Percentiles rank a stretch among this genome's conserved stretches.
phyloP scores from a whole-genome alignment of 2,888 invertebrate genomes.

The Drosophila formosana region DNA sequence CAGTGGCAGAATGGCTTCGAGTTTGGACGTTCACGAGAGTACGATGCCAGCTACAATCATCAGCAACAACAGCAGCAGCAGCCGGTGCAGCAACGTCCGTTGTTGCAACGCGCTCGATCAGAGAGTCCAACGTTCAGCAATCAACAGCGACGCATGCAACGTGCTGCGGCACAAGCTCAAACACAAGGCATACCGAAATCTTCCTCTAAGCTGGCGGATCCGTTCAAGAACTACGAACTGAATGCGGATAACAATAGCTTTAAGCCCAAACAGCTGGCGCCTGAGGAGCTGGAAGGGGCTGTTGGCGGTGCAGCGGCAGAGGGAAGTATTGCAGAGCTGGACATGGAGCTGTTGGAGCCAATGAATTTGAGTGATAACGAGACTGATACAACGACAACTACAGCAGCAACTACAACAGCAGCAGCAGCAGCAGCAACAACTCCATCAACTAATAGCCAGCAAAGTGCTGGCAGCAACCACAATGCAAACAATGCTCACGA shows the following conservation, averaged over 20 bases:
- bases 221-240: conserved; percentile 84
- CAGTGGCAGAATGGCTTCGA: conserved; percentile 85
- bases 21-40: conserved; percentile 84
- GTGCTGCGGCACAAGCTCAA: conserved; percentile 48
- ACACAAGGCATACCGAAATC: conserved; percentile 41
- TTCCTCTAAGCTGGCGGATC: conserved; percentile 78
- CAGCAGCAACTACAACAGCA: conserved; percentile 24
- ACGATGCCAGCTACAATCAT: conserved; percentile 54
- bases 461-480: conserved; percentile 34
- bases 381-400: conserved; percentile 69
- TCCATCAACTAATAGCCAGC: conserved; percentile 35
- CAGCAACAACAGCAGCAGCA: conserved; percentile 64
- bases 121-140: conserved; percentile 84
- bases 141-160: conserved; percentile 71
- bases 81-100: conserved; percentile 67
- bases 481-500: conserved; percentile 43
- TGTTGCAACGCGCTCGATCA: conserved; percentile 82
- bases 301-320: conserved; percentile 63
- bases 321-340: conserved; percentile 31
- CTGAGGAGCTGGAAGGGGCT: conserved; percentile 76
- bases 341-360: conserved; percentile 39
- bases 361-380: conserved; percentile 73
- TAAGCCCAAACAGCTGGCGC: conserved; percentile 75
- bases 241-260: conserved; percentile 84
- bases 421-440: conserved; percentile 36